Conservation (phyloP, 2,113 vertebrate species). For the Sterrhoptilus dennistouni region DNA sequence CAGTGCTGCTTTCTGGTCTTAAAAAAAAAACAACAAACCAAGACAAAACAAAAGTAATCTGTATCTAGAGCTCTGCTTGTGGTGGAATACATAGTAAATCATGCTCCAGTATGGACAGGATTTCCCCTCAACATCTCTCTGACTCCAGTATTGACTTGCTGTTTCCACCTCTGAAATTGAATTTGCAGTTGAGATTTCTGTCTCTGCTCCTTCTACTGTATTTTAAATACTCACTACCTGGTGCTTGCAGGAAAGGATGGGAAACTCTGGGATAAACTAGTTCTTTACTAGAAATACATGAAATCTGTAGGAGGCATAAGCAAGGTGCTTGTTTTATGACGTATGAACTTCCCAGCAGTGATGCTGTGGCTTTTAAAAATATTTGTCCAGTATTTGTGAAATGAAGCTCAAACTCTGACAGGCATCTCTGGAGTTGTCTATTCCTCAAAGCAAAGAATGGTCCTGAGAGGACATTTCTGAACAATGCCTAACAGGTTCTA, state of each 20-base stretch:
- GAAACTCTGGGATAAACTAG: background rate
- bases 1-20: background rate
- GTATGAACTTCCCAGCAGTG: background rate
- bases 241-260: background rate
- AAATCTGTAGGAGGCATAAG: background rate
- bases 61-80: background rate
- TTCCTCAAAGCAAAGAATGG: background rate
- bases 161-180: background rate
- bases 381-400: background rate
- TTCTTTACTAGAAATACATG: background rate
- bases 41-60: background rate
- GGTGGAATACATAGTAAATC: background rate
- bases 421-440: background rate
- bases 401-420: background rate
- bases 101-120: background rate
- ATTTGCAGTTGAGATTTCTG: background rate
- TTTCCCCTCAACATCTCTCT: background rate
- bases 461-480: background rate
- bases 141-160: background rate
- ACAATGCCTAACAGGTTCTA: rapidly evolving
- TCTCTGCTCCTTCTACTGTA: background rate
- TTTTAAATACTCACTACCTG: background rate
- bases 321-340: background rate
- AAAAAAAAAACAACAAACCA: no score
- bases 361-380: background rate